Conservation (phyloP, 2,888 invertebrate genomes). For the Agonopterix heracliana region DNA sequence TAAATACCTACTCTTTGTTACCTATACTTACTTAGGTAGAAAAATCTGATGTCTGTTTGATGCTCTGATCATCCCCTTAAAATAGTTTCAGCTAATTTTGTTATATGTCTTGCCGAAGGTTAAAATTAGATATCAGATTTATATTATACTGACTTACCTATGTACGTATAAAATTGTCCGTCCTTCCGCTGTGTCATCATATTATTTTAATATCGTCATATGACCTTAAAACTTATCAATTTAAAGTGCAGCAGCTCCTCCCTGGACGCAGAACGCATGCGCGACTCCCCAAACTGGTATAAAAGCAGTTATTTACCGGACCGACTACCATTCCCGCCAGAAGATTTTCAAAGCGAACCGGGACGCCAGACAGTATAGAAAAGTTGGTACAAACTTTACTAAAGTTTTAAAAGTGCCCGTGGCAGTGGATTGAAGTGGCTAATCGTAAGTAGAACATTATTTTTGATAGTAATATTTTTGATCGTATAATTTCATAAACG, state of each 20-base stretch:
- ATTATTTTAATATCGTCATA: slow-evolving; percentile 16
- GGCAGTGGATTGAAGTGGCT: slow-evolving; percentile 20
- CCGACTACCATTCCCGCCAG: slow-evolving; percentile 50
- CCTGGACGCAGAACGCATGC: slow-evolving; percentile 44
- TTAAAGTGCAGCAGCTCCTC: slow-evolving; percentile 47
- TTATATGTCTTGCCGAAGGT: too few relatives aligned
- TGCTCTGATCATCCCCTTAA: too few relatives aligned
- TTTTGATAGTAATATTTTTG: slow-evolving; percentile 1
- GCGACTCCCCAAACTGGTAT: slow-evolving; percentile 32
- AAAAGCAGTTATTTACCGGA: slow-evolving; percentile 35
- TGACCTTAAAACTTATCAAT: slow-evolving; percentile 35
- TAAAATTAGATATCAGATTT: too few relatives aligned
- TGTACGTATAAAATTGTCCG: neutral
- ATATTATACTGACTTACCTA: too few relatives aligned
- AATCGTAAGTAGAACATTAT: slow-evolving; percentile 26
- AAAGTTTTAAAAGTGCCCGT: slow-evolving; percentile 42
- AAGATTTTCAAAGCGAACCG: slow-evolving; percentile 18
- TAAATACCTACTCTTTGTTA: too few relatives aligned
- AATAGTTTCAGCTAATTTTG: too few relatives aligned
- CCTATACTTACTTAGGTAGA: too few relatives aligned
- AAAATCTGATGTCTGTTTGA: too few relatives aligned
- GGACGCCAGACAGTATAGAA: slow-evolving; percentile 1
- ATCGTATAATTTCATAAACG: neutral
- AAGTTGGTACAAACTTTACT: slow-evolving; percentile 24
- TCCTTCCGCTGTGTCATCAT: neutral